phyloP scores from a whole-genome alignment of 2,888 invertebrate species.

The Geophilus truncorum region DNA sequence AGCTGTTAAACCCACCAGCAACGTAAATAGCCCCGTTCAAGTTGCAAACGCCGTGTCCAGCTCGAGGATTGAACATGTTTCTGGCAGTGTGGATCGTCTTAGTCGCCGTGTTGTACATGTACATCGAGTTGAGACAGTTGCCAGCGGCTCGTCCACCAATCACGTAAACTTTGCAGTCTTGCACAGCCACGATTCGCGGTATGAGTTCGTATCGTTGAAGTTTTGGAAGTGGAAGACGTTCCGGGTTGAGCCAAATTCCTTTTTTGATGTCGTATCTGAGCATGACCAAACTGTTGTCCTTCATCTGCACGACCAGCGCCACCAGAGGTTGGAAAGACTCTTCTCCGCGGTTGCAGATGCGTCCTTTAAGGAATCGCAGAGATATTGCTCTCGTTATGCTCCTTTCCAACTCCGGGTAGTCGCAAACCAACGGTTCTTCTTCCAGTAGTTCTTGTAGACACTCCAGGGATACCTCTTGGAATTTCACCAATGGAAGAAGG shows the following conservation, averaged over 20 bases:
- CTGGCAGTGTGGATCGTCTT: slow-evolving; percentile 27
- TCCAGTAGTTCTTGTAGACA: slow-evolving; percentile 30
- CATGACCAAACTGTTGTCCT: slow-evolving; percentile 32
- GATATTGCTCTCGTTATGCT: slow-evolving; percentile 31
- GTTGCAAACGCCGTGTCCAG: slow-evolving; percentile 17
- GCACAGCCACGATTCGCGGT: slow-evolving; percentile 5
- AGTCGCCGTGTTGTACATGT: slow-evolving; percentile 30
- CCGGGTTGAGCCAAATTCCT: slow-evolving; percentile 32
- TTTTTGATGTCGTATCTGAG: slow-evolving; percentile 28
- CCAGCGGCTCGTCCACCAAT: slow-evolving; percentile 30
- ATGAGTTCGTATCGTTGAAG: slow-evolving; percentile 30
- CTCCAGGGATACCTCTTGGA: slow-evolving; percentile 28
- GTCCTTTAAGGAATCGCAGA: slow-evolving; percentile 25
- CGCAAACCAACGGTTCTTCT: slow-evolving; percentile 32
- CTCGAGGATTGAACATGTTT: slow-evolving; percentile 32
- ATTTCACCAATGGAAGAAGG: slow-evolving; percentile 10
- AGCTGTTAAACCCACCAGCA: slow-evolving; percentile 30
- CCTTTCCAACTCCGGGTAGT: slow-evolving; percentile 29
- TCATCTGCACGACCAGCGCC: slow-evolving; percentile 31
- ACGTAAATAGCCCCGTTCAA: slow-evolving; percentile 28
- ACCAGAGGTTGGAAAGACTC: slow-evolving; percentile 29
- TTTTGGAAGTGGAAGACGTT: slow-evolving; percentile 31
- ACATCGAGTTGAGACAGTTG: slow-evolving; percentile 25
- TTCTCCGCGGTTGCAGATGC: slow-evolving; percentile 28
- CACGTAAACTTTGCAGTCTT: slow-evolving; percentile 25